These are phyloP conservation scores for Paramuricea clavata DNA, from an alignment of 92 coral and sea anemone genomes.

Conservation along the genomic window DNA sequence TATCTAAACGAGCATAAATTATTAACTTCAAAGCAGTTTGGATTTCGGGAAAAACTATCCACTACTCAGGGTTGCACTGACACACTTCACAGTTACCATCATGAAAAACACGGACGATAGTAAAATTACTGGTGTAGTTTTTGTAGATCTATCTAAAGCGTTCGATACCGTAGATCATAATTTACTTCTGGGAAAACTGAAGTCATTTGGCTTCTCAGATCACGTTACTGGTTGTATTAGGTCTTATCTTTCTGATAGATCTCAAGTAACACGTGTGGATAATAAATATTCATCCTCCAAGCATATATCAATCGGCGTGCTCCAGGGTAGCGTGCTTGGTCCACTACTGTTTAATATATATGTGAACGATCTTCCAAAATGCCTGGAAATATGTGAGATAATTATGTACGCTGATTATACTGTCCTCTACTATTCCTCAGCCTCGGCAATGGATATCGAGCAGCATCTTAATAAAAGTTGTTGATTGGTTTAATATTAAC, in stretches of 20 bases:
- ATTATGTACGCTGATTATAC: constrained; percentile 20
- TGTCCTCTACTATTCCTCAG: neutral
- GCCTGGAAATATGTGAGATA: neutral
- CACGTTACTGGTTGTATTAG: constrained; percentile 36
- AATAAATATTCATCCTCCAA: constrained; percentile 20
- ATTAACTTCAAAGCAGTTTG: constrained; percentile 33
- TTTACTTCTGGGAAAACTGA: neutral
- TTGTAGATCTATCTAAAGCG: constrained; percentile 17
- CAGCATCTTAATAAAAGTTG: neutral
- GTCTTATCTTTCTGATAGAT: constrained; percentile 51
- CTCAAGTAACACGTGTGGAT: constrained; percentile 54
- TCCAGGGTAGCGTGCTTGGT: constrained; percentile 58
- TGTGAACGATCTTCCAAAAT: neutral
- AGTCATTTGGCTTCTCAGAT: constrained; percentile 21
- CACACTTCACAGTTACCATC: constrained; percentile 12
- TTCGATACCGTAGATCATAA: constrained; percentile 35
- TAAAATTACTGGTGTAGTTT: constrained; percentile 11
- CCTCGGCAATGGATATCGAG: neutral
- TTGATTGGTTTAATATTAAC: neutral
- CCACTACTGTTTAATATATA: constrained; percentile 10
- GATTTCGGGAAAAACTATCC: constrained; percentile 24
- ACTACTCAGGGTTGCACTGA: constrained; percentile 24
- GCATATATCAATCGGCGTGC: constrained; percentile 50
- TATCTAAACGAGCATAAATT: neutral
- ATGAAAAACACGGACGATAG: constrained; percentile 26